Base-by-base conservation (phyloP, 2,888 invertebrate species). In the Clivina fossor region DNA sequence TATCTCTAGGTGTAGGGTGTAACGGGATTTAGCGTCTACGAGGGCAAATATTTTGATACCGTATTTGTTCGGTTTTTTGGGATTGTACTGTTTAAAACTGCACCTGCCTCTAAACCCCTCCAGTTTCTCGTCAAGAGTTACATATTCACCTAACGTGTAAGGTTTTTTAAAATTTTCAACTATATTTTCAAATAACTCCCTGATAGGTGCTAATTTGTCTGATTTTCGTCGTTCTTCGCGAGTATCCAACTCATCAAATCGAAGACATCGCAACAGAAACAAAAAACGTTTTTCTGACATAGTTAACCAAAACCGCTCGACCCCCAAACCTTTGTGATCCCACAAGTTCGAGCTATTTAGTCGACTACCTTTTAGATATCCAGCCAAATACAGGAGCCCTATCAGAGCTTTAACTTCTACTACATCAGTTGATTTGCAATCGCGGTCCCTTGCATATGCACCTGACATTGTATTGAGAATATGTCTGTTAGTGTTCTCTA, bases 41-140 rank as follows among this genome's bases (percentile, higher is more conserved):
- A 65, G 13, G 5, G 64, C 62, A 57, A 62, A 63, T 19, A 66
- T 62, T 62, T 69, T 66, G 7, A 68, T 61, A 2, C 66, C 65
- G 58, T 67, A 68, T 58, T 66, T 68, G 43, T 60, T 62, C 22
- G 68, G 66, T 59, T 68, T 67, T n/a, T 62, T 63, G 8, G 68
- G 65, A 30, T 69, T 68, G 51, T 67, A 70, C 57, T 67, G 64
- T 19, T 62, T 46, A 61, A 67, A 65, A 13, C 43, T 32, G 46
- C 69, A 69, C 18, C 63, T 56, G 19, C 64, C 65, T 57, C 65
- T 44, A 58, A 68, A 66, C 24, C 57, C 62, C 53, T 58, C 60
- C 20, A 67, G 56, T 62, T 64, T 66, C 59, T 68, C 68, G 56
- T 69, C 66, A 19, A 66, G 57, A 43, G 63, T 68, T 4, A 67